Evolutionary conservation across 2,888 invertebrate species (phyloP), one percentile per base, ranked within the genome.

Genomic region (Protula sp.): DNA sequence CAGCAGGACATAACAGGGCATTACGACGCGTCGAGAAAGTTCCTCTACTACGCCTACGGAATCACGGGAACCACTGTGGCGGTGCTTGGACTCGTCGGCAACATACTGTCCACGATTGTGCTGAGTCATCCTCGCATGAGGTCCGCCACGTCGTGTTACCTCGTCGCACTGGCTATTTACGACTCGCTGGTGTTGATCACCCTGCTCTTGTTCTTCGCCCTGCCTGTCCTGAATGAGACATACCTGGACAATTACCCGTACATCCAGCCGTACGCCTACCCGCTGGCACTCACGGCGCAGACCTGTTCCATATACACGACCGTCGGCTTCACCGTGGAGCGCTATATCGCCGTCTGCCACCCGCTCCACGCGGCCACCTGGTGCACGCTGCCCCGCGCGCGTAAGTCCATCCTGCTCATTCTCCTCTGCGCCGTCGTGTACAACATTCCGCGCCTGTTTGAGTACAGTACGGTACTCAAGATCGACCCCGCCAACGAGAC

Each of bases 301-400:
- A 93, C 94, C 66, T 92, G 92, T 60, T 93, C 94, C 59, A 93
- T 94, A 64, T 97, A 95, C 83, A 86, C 95, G 74, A 86, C 86
- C 3, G 81, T 86, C 53, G 84, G 84, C 14, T 85, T 86, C 62
- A 86, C 86, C 1, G 83, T 94, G 69, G 95, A 95, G 81, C 86
- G 97, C 60, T 98, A 92, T 84, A 92, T 95, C 64, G 94, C 94
- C 2, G 83, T 84, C 0, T 83, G 83, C 62, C 78, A 79, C 76
- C 95, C 95, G 0, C 84, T 97, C 57, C 86, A 88, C 65, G 94
- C 94, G 1, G 86, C 92, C 59, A 92, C 92, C 3, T 85, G 94
- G 62, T 95, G 95, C 83, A 95, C 95, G 14, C 91, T 92, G 75
- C 88, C 90, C 54, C 86, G 89, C 65, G 94, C 89, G 60, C 87